phyloP scores from a whole-genome alignment of 1,140 invertebrate species.

The Scaptomyza montana region DNA sequence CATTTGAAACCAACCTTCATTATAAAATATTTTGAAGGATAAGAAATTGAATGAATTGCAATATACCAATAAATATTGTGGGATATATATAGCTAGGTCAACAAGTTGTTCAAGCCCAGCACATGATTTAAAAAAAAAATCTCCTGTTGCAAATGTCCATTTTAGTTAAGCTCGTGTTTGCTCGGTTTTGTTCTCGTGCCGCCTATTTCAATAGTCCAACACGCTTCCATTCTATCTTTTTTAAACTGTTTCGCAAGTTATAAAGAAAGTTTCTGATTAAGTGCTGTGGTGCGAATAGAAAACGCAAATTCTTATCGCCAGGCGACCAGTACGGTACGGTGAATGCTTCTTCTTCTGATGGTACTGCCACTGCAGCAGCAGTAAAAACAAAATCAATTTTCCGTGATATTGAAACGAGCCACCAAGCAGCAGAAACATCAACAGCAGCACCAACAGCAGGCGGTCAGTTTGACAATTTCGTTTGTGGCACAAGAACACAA shows the following conservation, averaged over 20 bases:
- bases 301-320: constrained; percentile 69
- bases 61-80: too few relatives aligned
- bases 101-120: too few relatives aligned
- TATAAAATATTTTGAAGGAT: too few relatives aligned
- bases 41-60: too few relatives aligned
- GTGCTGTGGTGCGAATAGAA: constrained; percentile 26
- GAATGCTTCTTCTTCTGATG: not conserved
- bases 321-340: constrained; percentile 27
- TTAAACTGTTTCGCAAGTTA: constrained; percentile 46
- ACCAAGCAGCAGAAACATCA: not conserved
- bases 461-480: constrained; percentile 66
- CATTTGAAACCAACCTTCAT: too few relatives aligned
- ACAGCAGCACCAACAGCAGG: constrained; percentile 53
- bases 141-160: too few relatives aligned
- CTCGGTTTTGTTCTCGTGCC: not conserved
- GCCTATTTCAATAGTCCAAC: not conserved
- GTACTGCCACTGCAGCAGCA: constrained; percentile 21
- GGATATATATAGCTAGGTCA: too few relatives aligned
- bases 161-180: too few relatives aligned
- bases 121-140: too few relatives aligned
- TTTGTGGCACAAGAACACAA: constrained; percentile 13
- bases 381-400: constrained; percentile 70
- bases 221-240: not conserved
- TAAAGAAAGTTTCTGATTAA: constrained; percentile 55
- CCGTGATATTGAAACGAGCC: constrained; percentile 22